Base-by-base conservation (phyloP, 2,797 vertebrate genomes). In the Galaxias olidus region DNA sequence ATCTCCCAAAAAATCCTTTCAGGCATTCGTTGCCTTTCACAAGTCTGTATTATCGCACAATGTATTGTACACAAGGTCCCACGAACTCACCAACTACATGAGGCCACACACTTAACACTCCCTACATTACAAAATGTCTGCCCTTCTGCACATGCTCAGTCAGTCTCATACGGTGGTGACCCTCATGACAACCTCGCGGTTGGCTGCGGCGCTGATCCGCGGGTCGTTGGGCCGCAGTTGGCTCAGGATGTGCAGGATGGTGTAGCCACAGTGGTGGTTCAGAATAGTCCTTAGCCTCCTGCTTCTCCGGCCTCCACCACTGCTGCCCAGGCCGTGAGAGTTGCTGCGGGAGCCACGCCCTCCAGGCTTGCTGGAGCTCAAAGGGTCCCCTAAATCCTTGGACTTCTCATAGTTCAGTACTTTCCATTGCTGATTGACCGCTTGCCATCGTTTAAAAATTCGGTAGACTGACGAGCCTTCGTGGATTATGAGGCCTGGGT, bases 391-490 rank as follows among this genome's bases (percentile, higher is more conserved):
- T 84, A 93, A 81, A 89, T 97, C 95, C 88, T 95, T 96, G 30
- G 94, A 91, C 81, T 97, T 97, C 85, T 96, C 95, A 66, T 97
- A 97, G 89, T 97, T 97, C 87, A 97, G 87, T 66, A 97, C 95
- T 85, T 97, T 97, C 95, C 95, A 97, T 75, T 96, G 95, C 86
- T 97, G 95, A 86, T 97, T 97, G 74, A 97, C 95, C 45, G 95
- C 95, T 84, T 96, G 95, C 95, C 95, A 97, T 70, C 95, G 93
- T 81, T 97, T 97, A 78, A 96, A 97, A 85, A 97, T 97, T 51
- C 95, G 93, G 81, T 96, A 97, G 67, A 97, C 95, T 0, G 95
- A 96, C 0, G 95, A 96, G 61, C 95, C 95, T 87, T 97, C 95
- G 0, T 97, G 95, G 80, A 96, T 94, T 75, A 97, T 97, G 76